These are phyloP conservation scores for Papilio gigon DNA, from an alignment of 2,888 invertebrate species.

Conservation along the genomic window DNA sequence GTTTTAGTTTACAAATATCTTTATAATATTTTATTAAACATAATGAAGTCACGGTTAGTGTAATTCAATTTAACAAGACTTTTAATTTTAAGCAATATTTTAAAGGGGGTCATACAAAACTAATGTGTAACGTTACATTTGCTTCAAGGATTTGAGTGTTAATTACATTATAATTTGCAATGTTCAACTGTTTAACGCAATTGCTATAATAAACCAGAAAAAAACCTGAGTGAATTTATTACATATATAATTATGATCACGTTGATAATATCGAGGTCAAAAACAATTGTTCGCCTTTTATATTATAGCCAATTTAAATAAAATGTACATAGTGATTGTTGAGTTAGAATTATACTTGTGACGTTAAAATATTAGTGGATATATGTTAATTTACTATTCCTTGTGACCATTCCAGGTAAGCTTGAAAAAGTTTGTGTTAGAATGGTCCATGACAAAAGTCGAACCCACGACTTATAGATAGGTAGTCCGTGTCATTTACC, in stretches of 20 bases:
- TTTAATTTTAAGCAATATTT: slow-evolving; percentile 3
- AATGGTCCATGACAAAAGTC: too few species aligned
- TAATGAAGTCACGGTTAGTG: background rate
- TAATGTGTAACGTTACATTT: background rate
- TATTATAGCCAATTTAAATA: slow-evolving; percentile 5
- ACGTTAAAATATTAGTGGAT: background rate
- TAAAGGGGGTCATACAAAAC: background rate
- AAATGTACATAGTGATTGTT: background rate
- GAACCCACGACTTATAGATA: too few species aligned
- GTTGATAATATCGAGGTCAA: slow-evolving; percentile 16
- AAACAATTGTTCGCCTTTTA: slow-evolving; percentile 14
- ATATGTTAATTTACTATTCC: background rate
- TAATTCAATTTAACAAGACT: background rate
- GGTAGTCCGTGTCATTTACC: too few species aligned
- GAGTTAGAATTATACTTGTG: background rate
- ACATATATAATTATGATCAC: slow-evolving; percentile 13
- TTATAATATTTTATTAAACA: background rate
- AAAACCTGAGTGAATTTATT: slow-evolving; percentile 10
- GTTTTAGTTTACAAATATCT: background rate
- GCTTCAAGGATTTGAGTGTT: slow-evolving; percentile 5
- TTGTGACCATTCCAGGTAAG: too few species aligned
- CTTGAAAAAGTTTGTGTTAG: too few species aligned
- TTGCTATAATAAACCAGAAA: slow-evolving; percentile 3
- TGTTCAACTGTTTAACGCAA: slow-evolving; percentile 17
- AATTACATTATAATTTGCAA: slow-evolving; percentile 20